phyloP scores from a whole-genome alignment of 37 sponge, comb jelly and placozoan genomes.

The Tethya wilhelma region DNA sequence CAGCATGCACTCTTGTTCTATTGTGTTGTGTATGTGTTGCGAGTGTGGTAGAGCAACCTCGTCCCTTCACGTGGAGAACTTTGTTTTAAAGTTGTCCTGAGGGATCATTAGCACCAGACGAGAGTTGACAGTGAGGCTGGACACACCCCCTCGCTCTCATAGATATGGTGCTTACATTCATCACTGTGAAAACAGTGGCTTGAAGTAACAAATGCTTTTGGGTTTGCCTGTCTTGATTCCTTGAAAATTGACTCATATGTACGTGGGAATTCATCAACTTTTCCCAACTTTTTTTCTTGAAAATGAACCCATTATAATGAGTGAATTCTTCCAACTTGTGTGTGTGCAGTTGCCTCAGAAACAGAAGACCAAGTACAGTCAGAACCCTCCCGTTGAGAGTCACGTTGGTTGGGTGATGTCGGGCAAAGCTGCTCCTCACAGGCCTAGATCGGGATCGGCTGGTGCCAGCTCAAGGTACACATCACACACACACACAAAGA shows the following conservation, averaged over 20 bases:
- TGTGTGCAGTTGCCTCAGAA: slow-evolving; percentile 61
- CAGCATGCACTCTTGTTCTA: slow-evolving; percentile 52
- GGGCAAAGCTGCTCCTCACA: neutral
- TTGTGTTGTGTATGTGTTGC: slow-evolving; percentile 72
- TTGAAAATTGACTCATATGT: too few relatives aligned
- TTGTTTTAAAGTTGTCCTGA: slow-evolving; percentile 19
- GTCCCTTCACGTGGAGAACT: slow-evolving; percentile 15
- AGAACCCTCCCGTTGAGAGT: slow-evolving; percentile 93
- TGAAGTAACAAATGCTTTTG: too few relatives aligned
- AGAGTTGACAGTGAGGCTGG: slow-evolving; percentile 27
- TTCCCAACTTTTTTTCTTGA: too few relatives aligned
- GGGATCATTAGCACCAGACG: slow-evolving; percentile 1
- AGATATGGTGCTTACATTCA: slow-evolving; percentile 15
- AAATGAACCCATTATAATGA: too few relatives aligned
- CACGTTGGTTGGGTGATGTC: slow-evolving; percentile 98
- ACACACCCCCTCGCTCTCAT: neutral
- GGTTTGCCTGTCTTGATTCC: too few relatives aligned
- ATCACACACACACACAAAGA: slow-evolving; percentile 14
- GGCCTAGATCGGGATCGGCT: slow-evolving; percentile 1
- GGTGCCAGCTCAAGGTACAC: slow-evolving; percentile 17
- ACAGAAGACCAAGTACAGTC: slow-evolving; percentile 95
- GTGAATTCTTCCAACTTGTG: too few relatives aligned
- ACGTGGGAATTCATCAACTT: too few relatives aligned
- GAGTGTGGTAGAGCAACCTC: slow-evolving; percentile 60
- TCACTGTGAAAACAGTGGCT: too few relatives aligned